Evolutionary conservation across 2,113 vertebrate genomes (phyloP), one percentile per base, ranked within the genome.

Genomic region (Rhodinocichla rosea): DNA sequence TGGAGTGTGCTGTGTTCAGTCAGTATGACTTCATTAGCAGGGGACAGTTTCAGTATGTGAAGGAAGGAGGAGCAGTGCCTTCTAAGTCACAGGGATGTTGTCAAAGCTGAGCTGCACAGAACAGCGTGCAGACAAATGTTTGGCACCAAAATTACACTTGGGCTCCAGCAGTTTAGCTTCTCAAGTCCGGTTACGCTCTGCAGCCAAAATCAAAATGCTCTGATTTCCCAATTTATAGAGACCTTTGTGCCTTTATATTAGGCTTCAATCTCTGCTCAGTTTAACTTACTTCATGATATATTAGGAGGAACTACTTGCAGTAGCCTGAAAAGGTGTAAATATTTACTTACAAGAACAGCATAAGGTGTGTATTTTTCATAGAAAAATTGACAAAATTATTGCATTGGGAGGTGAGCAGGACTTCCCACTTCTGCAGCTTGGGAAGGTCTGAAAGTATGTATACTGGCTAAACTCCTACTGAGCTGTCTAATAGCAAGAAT

Each of bases 1-100:
- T 89, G 39, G 62, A 90, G 77, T 21, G 12, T 21, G 26, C 89
- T 86, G 13, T 4, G 16, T 82, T 91, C 95, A 85, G 83, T 80
- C 67, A 86, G 74, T 44, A 92, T 97, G 97, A 97, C 94, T 97
- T 98, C 95, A 97, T 95, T 76, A 96, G 74, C 96, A 93, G 85
- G 95, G 96, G 95, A 97, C 94, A 82, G 59, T 80, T 96, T 94
- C 49, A 95, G 79, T 63, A 89, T 86, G 87, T 77, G 85, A 93
- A 47, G 71, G 68, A 95, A 93, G 78, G 95, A 97, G 91, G 85
- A 97, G 57, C 87, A 95, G 71, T 45, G 40, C 90, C 83, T 95
- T 95, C 78, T 83, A 82, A 75, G 93, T 96, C 92, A 94, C 83
- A 92, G 79, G 69, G 86, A 96, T 96, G 84, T 94, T 95, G 94